Evolutionary conservation across 2,888 invertebrate genomes (phyloP).

Genomic region (Hanleya hanleyi): DNA sequence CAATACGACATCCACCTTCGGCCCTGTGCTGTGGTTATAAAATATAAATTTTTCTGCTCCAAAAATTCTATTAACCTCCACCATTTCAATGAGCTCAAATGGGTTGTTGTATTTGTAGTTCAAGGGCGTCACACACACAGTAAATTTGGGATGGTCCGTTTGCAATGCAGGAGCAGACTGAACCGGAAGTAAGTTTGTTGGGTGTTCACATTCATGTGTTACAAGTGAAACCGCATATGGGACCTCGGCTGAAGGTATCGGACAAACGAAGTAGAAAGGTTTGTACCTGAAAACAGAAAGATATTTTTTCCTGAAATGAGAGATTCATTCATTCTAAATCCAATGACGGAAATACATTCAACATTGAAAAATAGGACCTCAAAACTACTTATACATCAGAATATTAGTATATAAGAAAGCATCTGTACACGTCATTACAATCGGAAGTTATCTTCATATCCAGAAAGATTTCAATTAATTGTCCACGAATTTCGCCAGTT

Average conservation of each 20-base stretch:
- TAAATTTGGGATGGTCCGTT: conserved; percentile 34
- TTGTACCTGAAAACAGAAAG: conserved; percentile 40
- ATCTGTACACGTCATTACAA: no score
- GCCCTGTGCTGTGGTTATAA: conserved; percentile 59
- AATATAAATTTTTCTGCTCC: conserved; percentile 65
- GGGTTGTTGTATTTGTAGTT: conserved; percentile 52
- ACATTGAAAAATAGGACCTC: no score
- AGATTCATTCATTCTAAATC: no score
- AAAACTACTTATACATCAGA: no score
- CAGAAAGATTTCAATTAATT: no score
- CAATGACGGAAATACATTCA: no score
- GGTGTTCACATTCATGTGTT: conserved; percentile 27
- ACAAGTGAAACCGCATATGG: conserved; percentile 41
- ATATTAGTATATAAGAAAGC: no score
- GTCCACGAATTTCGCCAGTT: no score
- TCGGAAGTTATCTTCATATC: no score
- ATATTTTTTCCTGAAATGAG: no score
- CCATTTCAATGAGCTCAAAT: conserved; percentile 67
- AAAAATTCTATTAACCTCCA: conserved; percentile 65
- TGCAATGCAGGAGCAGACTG: background rate
- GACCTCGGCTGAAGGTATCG: conserved; percentile 3
- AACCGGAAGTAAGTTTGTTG: conserved; percentile 29
- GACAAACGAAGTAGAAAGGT: conserved; percentile 36
- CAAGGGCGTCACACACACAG: conserved; percentile 57
- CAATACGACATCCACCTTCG: conserved; percentile 53